Evolutionary conservation across 2,797 vertebrate genomes (phyloP).

Genomic region (Podarcis lilfordi): DNA sequence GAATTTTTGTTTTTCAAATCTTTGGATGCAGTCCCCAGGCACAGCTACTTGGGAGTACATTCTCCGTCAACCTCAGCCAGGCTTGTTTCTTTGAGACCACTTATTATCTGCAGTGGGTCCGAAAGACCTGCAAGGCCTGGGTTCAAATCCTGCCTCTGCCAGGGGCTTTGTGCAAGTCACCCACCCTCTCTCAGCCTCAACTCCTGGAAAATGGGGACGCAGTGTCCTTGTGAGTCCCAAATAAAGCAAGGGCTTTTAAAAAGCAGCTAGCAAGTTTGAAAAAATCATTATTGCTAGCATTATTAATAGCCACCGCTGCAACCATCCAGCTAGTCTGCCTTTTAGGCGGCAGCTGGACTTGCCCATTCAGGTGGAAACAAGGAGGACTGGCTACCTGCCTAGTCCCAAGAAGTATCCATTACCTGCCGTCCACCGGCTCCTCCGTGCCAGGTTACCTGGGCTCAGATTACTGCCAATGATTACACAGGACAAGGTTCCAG

Average conservation of each 20-base stretch:
- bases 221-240: too few species aligned
- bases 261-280: too few species aligned
- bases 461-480: constrained; percentile 6
- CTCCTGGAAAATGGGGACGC: not conserved
- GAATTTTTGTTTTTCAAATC: not conserved
- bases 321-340: too few species aligned
- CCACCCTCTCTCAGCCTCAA: not conserved
- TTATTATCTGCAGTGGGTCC: not conserved
- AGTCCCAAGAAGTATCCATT: not conserved
- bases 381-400: not conserved
- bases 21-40: not conserved
- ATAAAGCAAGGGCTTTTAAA: too few species aligned
- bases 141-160: not conserved
- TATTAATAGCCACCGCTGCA: too few species aligned
- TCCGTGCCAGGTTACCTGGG: not conserved
- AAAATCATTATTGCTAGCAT: too few species aligned
- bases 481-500: not conserved
- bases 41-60: not conserved
- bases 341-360: not conserved
- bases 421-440: not conserved
- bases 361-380: constrained; percentile 4
- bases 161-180: not conserved
- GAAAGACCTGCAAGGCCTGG: too few species aligned
- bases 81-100: not conserved
- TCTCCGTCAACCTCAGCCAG: not conserved